These are phyloP conservation scores for Drosophila azteca DNA, from an alignment of 1,140 invertebrate species.

Conservation along the genomic window DNA sequence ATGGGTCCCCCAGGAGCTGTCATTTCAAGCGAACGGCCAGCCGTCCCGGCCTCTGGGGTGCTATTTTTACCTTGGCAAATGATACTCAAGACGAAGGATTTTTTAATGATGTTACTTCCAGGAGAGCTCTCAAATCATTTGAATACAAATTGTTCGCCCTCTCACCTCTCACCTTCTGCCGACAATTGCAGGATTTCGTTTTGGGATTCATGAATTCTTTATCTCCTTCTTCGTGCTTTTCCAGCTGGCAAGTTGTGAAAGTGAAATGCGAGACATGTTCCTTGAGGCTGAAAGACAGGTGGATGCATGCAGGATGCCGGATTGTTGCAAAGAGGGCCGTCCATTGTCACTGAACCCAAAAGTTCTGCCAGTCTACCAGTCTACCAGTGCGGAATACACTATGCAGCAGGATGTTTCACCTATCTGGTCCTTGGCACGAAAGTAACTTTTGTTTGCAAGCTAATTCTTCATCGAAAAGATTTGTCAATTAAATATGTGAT, in stretches of 20 bases:
- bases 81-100: conserved; percentile 43
- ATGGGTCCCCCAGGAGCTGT: conserved; percentile 22
- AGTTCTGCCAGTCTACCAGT: conserved; percentile 38
- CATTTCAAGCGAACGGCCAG: too few species aligned
- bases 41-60: conserved; percentile 26
- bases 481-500: too few species aligned
- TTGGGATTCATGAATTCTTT: conserved; percentile 69
- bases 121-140: conserved; percentile 60
- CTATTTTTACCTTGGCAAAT: conserved; percentile 20
- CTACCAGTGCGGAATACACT: conserved; percentile 12
- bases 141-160: conserved; percentile 61
- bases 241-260: conserved; percentile 70
- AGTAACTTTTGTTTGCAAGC: too few species aligned
- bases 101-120: conserved; percentile 54
- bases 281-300: conserved; percentile 21
- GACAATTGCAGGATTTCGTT: conserved; percentile 21
- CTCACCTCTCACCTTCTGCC: too few species aligned
- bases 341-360: conserved; percentile 51
- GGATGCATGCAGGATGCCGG: background rate
- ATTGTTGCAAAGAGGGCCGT: background rate
- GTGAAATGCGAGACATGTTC: conserved; percentile 65
- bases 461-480: background rate
- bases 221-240: conserved; percentile 40
- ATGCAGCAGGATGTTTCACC: background rate
- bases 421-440: too few species aligned